These are phyloP conservation scores for Euwallacea fornicatus DNA, from an alignment of 1,140 invertebrate species.

Conservation along the genomic window DNA sequence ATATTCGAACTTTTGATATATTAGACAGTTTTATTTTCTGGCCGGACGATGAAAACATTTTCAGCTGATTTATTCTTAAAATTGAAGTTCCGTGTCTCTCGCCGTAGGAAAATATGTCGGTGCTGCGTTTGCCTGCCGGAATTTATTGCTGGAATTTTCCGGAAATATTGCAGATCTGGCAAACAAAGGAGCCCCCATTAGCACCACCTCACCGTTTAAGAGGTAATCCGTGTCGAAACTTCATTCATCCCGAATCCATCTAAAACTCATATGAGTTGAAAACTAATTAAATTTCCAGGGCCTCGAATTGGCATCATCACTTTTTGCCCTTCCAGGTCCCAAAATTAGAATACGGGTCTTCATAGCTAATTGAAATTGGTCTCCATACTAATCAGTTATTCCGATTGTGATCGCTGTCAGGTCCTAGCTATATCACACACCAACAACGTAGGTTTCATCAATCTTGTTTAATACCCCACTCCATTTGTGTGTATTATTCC, in stretches of 20 bases:
- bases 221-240: no score
- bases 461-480: not conserved
- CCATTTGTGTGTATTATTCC: not conserved
- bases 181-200: no score
- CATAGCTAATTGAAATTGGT: conserved; percentile 20
- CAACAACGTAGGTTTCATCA: not conserved
- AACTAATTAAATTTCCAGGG: conserved; percentile 10
- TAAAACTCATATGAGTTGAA: not conserved
- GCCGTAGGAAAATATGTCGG: no score
- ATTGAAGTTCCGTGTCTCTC: conserved; percentile 8
- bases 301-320: not conserved
- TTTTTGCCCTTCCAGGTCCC: conserved; percentile 12
- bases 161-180: no score
- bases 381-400: conserved; percentile 20
- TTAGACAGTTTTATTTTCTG: conserved; percentile 19
- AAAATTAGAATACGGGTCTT: conserved; percentile 11
- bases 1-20: conserved; percentile 21
- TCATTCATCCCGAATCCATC: not conserved
- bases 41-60: conserved; percentile 11
- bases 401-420: conserved; percentile 7
- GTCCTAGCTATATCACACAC: not conserved
- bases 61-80: conserved; percentile 11
- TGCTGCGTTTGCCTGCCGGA: no score
- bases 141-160: no score
- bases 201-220: no score